Percentiles rank a stretch among this genome's conserved stretches.
Conservation (phyloP, 2,888 invertebrate species). For the Creontiades dilutus region DNA sequence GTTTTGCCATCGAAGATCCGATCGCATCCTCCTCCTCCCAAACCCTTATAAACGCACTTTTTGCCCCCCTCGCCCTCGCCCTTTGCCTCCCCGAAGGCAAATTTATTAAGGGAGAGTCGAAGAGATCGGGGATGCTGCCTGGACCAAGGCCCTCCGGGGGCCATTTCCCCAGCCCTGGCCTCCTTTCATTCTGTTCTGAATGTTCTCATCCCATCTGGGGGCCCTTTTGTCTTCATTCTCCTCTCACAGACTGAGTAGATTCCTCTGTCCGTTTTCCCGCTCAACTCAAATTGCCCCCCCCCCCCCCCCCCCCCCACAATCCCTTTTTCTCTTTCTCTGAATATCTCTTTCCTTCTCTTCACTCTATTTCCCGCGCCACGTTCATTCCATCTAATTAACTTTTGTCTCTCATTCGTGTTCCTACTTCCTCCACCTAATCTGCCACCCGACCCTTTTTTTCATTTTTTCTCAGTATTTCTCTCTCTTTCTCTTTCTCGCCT, state of each 20-base stretch:
- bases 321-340: not conserved
- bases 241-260: not conserved
- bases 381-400: constrained; percentile 67
- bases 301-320: too few species aligned
- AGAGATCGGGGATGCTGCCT: not conserved
- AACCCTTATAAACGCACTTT: not conserved
- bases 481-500: not conserved
- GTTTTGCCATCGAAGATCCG: constrained; percentile 3
- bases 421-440: constrained; percentile 54
- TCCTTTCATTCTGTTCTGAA: not conserved
- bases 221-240: not conserved
- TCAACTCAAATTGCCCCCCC: constrained; percentile 29
- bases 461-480: not conserved
- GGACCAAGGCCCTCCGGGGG: not conserved
- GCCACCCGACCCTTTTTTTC: constrained; percentile 1
- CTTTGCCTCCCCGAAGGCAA: not conserved
- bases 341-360: not conserved
- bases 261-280: not conserved
- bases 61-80: not conserved
- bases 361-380: constrained; percentile 45
- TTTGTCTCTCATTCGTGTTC: constrained; percentile 58
- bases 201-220: constrained; percentile 22
- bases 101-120: constrained; percentile 5
- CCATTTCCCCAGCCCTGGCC: not conserved
- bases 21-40: not conserved